A percentile compares a stretch with the other conserved stretches of the same genome.
Conservation (phyloP, 2,888 invertebrate species). For the Oligia strigilis region DNA sequence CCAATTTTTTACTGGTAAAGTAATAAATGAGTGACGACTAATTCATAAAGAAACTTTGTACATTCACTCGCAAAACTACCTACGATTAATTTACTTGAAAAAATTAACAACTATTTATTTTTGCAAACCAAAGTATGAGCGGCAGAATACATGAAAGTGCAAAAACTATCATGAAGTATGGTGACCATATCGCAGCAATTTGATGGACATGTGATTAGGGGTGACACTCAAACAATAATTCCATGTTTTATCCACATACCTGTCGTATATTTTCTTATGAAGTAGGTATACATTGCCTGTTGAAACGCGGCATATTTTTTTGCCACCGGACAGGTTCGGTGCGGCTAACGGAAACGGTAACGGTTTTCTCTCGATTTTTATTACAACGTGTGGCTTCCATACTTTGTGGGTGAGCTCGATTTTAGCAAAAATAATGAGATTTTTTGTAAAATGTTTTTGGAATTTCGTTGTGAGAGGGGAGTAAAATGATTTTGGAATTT, state of each 20-base stretch:
- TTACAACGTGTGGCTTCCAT: slow-evolving; percentile 64
- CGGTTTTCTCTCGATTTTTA: slow-evolving; percentile 52
- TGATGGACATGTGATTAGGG: slow-evolving; percentile 60
- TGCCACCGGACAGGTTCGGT: slow-evolving; percentile 67
- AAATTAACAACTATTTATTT: not conserved
- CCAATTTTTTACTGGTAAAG: not conserved
- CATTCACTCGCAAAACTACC: not conserved
- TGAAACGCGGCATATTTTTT: slow-evolving; percentile 56
- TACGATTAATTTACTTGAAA: not conserved
- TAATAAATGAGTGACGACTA: slow-evolving; percentile 29
- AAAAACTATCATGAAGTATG: slow-evolving; percentile 53
- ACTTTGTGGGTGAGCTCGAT: slow-evolving; percentile 24
- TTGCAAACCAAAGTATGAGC: not conserved
- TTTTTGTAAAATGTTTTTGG: not conserved
- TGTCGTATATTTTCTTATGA: slow-evolving; percentile 66
- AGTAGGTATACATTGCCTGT: slow-evolving; percentile 77
- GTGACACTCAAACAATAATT: slow-evolving; percentile 71
- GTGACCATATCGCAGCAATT: slow-evolving; percentile 53
- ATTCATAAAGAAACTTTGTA: not conserved
- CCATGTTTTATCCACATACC: slow-evolving; percentile 74
- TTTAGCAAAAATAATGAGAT: not conserved
- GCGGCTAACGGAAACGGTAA: slow-evolving; percentile 59
- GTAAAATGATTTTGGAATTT: not conserved
- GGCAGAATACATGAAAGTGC: slow-evolving; percentile 33
- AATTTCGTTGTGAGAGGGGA: not conserved